Base-by-base conservation (phyloP, 2,797 vertebrate species). In the Danio tinwini region DNA sequence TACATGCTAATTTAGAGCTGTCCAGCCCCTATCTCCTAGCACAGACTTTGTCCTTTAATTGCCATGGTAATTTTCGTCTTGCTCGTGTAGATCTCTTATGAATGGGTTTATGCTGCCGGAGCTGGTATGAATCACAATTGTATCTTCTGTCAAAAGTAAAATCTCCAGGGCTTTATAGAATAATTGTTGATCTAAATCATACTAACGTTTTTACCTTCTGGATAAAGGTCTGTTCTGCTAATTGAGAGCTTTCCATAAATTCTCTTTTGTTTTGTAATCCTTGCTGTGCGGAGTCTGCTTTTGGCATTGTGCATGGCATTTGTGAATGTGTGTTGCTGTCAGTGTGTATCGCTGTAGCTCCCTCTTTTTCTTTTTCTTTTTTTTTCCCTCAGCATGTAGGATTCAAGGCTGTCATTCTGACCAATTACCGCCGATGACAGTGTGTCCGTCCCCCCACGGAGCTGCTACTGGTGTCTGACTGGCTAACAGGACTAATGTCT, bases 401-500 rank as follows among this genome's bases (percentile, higher is more conserved):
- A 59, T 80, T 76, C 37, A 37, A 37, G 45, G 16, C 21, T 49
- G 82, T 84, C 81, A 80, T 79, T 85, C 71, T 61, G 39, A 65
- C 80, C 84, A 87, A 85, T 85, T 87, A 86, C 79, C 21, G 62
- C 29, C 62, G 52, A 71, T 75, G 77, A 84, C 71, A 50, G 64
- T 40, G 58, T 74, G 65, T 53, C 49, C 45, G 42, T 69, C 62
- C 84, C 59, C 77, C 73, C 2, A 17, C 14, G 11, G 83, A 83
- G 81, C 47, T 44, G 42, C 73, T 16, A 52, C 76, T 74, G 83
- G 78, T 81, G 74, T 74, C 75, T 52, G 76, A 72, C 76, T 74
- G 68, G 29, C 69, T 81, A 82, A 82, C 77, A 40, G 78, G 75
- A 59, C 58, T 76, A 61, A 64, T 76, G 56, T 29, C 21, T 80